Conservation (phyloP, 2,797 vertebrate genomes). For the Macrochelys suwanniensis region DNA sequence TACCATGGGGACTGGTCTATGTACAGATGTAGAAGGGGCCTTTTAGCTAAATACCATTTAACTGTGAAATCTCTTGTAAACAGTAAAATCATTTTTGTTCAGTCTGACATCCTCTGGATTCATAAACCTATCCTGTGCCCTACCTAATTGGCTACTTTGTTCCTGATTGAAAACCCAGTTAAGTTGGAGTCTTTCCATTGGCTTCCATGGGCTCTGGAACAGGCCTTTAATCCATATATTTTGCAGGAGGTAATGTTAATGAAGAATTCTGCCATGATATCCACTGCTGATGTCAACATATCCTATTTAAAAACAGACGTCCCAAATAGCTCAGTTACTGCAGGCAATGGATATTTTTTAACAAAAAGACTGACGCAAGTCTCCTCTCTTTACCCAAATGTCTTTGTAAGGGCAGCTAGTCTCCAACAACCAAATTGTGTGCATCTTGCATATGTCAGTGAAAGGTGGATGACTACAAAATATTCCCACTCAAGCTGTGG, state of each 20-base stretch:
- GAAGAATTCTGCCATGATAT: background rate
- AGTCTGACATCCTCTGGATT: conserved; percentile 16
- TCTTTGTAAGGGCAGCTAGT: background rate
- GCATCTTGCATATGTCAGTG: background rate
- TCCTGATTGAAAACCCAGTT: background rate
- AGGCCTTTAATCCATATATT: background rate
- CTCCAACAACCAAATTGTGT: accelerated
- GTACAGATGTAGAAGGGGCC: conserved; percentile 45
- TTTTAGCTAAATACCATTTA: conserved; percentile 47
- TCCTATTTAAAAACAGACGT: conserved; percentile 55
- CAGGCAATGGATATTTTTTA: conserved; percentile 71
- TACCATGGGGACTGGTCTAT: background rate
- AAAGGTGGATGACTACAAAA: background rate
- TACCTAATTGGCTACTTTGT: accelerated
- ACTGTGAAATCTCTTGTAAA: conserved; percentile 4
- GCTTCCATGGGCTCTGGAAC: background rate
- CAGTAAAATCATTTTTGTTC: background rate
- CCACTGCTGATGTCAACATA: background rate
- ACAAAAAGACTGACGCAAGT: background rate
- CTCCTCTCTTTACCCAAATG: background rate
- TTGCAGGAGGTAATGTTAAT: background rate
- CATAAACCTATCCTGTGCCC: background rate
- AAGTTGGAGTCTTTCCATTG: background rate
- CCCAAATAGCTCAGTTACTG: conserved; percentile 66
- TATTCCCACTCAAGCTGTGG: background rate